These are phyloP conservation scores for Tetragnatha montana DNA, from an alignment of 2,888 invertebrate species.

Conservation along the genomic window DNA sequence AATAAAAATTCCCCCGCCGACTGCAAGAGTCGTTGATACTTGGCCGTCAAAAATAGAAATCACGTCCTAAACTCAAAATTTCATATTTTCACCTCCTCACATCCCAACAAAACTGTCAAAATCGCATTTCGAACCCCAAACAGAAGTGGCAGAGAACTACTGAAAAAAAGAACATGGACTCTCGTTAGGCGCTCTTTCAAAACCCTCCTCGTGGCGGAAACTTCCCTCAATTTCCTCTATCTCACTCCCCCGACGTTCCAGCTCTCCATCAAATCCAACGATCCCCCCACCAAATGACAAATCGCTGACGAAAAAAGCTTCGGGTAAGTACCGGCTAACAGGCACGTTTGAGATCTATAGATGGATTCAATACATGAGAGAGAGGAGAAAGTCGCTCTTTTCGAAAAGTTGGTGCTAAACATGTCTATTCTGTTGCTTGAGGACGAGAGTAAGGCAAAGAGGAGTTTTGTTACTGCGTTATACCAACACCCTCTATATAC, in stretches of 20 bases:
- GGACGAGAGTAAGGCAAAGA: no score
- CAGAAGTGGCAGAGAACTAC: not conserved
- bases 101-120: no score
- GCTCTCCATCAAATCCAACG: conserved; percentile 1
- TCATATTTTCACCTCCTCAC: no score
- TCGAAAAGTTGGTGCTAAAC: not conserved
- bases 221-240: conserved; percentile 11
- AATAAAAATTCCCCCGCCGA: no score
- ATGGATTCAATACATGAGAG: no score
- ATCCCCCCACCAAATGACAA: conserved; percentile 7
- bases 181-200: not conserved
- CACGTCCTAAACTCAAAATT: no score
- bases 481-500: no score
- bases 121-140: no score
- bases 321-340: conserved; percentile 8
- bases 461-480: no score
- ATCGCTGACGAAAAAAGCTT: conserved; percentile 3
- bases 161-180: not conserved
- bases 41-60: no score
- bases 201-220: conserved; percentile 17
- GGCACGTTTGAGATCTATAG: conserved; percentile 35
- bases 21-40: no score
- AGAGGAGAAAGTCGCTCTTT: no score
- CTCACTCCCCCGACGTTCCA: not conserved
- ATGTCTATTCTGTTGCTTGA: conserved; percentile 7